Conservation (phyloP, 2,888 invertebrate genomes). For the Eurytoma californica region DNA sequence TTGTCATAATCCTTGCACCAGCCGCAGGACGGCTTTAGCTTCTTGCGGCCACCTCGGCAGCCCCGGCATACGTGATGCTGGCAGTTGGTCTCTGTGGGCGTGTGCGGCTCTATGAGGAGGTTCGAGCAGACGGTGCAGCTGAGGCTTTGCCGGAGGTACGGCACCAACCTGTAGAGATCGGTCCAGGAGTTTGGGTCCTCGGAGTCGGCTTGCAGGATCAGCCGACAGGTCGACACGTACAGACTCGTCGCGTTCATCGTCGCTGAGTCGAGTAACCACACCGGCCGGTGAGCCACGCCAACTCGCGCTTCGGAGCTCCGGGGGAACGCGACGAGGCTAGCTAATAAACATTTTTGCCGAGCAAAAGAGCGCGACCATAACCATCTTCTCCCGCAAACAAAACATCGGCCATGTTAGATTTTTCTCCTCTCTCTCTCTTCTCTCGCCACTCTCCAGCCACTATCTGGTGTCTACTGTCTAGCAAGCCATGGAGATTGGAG, state of each 20-base stretch:
- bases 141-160: constrained; percentile 89
- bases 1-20: constrained; percentile 90
- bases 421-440: constrained; percentile 5
- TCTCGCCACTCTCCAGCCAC: not conserved
- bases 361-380: constrained; percentile 29
- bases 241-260: constrained; percentile 88
- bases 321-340: constrained; percentile 2
- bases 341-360: constrained; percentile 38
- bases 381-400: constrained; percentile 53
- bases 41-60: constrained; percentile 90
- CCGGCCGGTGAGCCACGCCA: not conserved
- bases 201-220: constrained; percentile 85
- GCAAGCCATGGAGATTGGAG: no score
- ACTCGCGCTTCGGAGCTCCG: constrained; percentile 9
- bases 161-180: constrained; percentile 88
- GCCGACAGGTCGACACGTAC: constrained; percentile 88
- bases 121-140: constrained; percentile 93
- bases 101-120: constrained; percentile 87
- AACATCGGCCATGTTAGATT: constrained; percentile 54
- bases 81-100: constrained; percentile 86
- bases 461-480: no score
- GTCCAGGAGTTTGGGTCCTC: constrained; percentile 85
- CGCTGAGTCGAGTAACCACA: no score
- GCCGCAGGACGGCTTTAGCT: constrained; percentile 88
- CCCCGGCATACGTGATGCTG: constrained; percentile 92